These are phyloP conservation scores for Scelioninae gen. 1 DNA, from an alignment of 2,888 invertebrate genomes.

Conservation along the genomic window DNA sequence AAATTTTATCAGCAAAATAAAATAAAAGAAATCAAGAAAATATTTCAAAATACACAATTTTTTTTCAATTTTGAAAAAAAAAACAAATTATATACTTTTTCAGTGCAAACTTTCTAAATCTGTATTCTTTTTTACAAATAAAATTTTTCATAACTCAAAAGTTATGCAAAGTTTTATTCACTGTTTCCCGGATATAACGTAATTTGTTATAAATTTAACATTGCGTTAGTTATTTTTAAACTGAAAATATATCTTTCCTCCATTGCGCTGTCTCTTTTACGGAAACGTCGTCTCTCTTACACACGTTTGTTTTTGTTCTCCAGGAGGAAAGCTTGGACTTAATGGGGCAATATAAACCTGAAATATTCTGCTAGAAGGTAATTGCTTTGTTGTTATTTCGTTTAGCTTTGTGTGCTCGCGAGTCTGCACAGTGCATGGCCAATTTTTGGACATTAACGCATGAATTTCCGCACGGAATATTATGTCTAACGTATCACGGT, in stretches of 20 bases:
- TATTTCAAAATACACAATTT: background rate
- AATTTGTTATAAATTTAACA: slow-evolving; percentile 5
- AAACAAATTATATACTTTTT: background rate
- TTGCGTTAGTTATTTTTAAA: slow-evolving; percentile 9
- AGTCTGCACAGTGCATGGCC: slow-evolving; percentile 67
- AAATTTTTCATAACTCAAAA: slow-evolving; percentile 7
- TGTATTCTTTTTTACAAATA: background rate
- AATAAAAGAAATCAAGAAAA: background rate
- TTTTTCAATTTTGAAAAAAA: background rate
- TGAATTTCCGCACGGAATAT: slow-evolving; percentile 40
- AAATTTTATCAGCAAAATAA: background rate
- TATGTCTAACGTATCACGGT: slow-evolving; percentile 29
- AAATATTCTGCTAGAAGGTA: slow-evolving; percentile 92
- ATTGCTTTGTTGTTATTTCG: slow-evolving; percentile 84
- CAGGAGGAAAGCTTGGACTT: slow-evolving; percentile 91
- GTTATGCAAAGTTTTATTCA: slow-evolving; percentile 19
- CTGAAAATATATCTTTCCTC: slow-evolving; percentile 36
- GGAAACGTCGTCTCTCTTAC: slow-evolving; percentile 83
- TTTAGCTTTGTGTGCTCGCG: slow-evolving; percentile 77
- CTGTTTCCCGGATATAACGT: slow-evolving; percentile 5
- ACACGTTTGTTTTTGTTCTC: slow-evolving; percentile 86
- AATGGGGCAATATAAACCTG: slow-evolving; percentile 92
- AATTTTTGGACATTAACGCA: slow-evolving; percentile 53
- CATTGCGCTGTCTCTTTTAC: slow-evolving; percentile 64
- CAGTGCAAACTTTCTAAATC: background rate